phyloP scores from a whole-genome alignment of 2,797 vertebrate genomes.

The Gallinago nigripennis region DNA sequence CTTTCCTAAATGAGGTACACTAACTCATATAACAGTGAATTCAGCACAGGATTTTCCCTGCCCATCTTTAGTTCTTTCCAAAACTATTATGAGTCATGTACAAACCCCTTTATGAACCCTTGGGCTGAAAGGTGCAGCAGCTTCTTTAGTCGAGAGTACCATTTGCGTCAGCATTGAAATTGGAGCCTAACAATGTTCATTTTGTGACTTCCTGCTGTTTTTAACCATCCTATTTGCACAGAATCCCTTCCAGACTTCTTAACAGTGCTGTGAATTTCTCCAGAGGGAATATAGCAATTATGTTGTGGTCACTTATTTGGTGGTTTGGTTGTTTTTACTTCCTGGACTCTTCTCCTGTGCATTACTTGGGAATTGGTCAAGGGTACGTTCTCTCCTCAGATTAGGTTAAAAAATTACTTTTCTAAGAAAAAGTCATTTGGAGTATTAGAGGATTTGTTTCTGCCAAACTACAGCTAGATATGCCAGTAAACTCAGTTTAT shows the following conservation, averaged over 20 bases:
- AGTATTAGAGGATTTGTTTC: not conserved
- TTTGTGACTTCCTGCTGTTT: constrained; percentile 6
- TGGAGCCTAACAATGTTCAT: not conserved
- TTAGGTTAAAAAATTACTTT: constrained; percentile 26
- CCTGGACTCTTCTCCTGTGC: not conserved
- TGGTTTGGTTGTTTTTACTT: not conserved
- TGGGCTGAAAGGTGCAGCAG: not conserved
- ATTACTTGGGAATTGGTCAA: not conserved
- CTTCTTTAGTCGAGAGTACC: not conserved
- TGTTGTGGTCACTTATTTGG: not conserved
- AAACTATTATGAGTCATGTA: not conserved
- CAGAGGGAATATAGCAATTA: constrained; percentile 3
- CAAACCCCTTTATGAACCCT: not conserved
- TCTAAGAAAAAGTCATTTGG: not conserved
- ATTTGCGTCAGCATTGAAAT: not conserved
- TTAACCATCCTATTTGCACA: not conserved
- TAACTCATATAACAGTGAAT: not conserved
- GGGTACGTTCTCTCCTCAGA: not conserved
- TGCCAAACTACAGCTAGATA: not conserved
- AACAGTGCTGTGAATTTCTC: constrained; percentile 5
- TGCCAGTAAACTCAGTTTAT: not conserved
- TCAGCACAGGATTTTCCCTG: not conserved
- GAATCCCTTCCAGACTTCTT: constrained; percentile 8
- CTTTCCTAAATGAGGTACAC: not conserved
- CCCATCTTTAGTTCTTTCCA: not conserved